Evolutionary conservation across 2,113 vertebrate genomes (phyloP), one percentile per base, ranked within the genome.

Genomic region (Grus americana): DNA sequence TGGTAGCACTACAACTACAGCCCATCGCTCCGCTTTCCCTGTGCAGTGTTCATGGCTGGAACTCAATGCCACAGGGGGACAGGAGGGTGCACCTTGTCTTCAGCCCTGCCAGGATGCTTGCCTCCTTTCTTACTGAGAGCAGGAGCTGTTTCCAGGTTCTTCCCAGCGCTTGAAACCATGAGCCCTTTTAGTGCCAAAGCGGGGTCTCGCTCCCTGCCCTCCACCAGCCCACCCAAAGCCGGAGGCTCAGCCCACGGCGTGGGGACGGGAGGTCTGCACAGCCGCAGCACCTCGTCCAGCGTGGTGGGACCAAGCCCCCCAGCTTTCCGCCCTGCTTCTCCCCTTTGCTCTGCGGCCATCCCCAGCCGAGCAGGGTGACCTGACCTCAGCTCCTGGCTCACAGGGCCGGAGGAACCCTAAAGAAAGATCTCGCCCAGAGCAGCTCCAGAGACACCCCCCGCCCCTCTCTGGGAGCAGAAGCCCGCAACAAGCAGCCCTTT

Each of bases 241-340:
- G 1, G 30, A 24, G 47, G 67, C 82, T 80, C 30, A 23, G 47
- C 73, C 57, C 9, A 0, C 1, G 1, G 40, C 1, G 0, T 38
- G n/a, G 23, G 85, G 62, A 29, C 2, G 3, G 75, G 47, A 67
- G 88, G 13, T 15, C 17, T 24, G 49, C 16, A 3, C 9, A 34
- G 68, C 75, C 5, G 1, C 85, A 42, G 81, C 62, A 32, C 27
- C 44, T 73, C 0, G 0, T 34, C 40, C 78, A 22, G 55, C 21
- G 1, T 3, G 1, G 9, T 40, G 76, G 61, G 40, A 50, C 34
- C 3, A 15, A 78, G 47, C 15, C 32, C 47, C 26, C 12, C 5
- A 1, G 14, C 27, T 68, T 73, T 46, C 61, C 50, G 50, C 15
- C 7, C 46, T 6, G 6, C 40, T 40, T 50, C 65, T 74, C 16